A percentile compares a stretch with the other conserved stretches of the same genome.
phyloP scores from a whole-genome alignment of 2,113 vertebrate genomes.

The Crotophaga sulcirostris region DNA sequence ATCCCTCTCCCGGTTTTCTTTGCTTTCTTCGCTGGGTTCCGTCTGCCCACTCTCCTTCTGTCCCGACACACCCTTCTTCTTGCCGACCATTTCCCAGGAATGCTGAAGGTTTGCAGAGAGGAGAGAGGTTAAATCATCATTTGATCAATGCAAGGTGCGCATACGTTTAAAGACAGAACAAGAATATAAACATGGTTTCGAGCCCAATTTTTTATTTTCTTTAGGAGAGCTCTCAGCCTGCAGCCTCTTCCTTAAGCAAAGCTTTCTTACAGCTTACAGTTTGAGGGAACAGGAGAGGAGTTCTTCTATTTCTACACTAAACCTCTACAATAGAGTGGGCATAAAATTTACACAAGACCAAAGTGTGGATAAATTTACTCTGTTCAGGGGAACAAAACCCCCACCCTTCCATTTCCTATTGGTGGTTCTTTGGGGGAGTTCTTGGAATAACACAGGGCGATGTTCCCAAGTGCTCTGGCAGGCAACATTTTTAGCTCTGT shows the following conservation, averaged over 20 bases:
- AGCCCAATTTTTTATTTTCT: neutral
- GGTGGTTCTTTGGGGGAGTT: neutral
- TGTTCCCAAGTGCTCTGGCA: neutral
- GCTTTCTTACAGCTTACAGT: neutral
- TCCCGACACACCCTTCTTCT: slow-evolving; percentile 94
- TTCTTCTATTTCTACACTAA: neutral
- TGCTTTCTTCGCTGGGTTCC: slow-evolving; percentile 90
- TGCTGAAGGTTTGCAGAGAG: slow-evolving; percentile 74
- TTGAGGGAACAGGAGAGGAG: neutral
- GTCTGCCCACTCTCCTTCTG: slow-evolving; percentile 90
- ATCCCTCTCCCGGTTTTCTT: slow-evolving; percentile 92
- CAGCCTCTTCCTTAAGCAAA: neutral
- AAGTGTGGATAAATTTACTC: neutral
- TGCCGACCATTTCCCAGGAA: slow-evolving; percentile 99
- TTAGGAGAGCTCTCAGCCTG: neutral
- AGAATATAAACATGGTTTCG: neutral
- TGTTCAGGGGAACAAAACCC: neutral
- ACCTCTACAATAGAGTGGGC: neutral
- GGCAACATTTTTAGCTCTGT: rapidly evolving
- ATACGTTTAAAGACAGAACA: neutral
- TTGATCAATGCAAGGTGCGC: neutral
- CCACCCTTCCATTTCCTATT: neutral
- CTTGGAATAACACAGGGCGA: neutral
- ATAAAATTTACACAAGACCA: neutral
- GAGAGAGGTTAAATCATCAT: neutral